These are phyloP conservation scores for Platycheirus albimanus DNA, from an alignment of 2,888 invertebrate genomes.

Conservation along the genomic window DNA sequence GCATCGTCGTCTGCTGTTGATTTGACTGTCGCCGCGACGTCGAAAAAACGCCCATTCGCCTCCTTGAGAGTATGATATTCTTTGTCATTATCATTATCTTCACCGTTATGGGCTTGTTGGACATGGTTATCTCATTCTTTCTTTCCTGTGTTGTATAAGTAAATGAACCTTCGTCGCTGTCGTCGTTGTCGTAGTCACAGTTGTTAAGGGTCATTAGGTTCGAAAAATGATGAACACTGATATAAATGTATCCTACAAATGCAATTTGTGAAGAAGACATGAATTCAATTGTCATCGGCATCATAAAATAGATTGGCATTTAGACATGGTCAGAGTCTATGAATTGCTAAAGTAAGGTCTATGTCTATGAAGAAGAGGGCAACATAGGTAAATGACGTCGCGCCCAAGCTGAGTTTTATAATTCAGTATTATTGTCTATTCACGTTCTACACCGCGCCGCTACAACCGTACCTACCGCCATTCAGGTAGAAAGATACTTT, in stretches of 20 bases:
- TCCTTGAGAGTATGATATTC: conserved; percentile 56
- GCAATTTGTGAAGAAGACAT: conserved; percentile 39
- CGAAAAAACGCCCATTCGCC: neutral
- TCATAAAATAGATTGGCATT: conserved; percentile 27
- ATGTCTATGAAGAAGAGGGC: neutral
- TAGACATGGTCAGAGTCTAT: conserved; percentile 40
- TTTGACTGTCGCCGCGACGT: too few species aligned
- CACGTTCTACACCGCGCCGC: too few species aligned
- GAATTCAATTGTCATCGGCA: conserved; percentile 59
- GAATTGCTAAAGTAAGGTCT: conserved; percentile 13
- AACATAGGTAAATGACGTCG: conserved; percentile 28
- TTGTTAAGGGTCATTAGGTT: conserved; percentile 68
- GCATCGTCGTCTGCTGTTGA: neutral
- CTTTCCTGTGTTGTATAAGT: too few species aligned
- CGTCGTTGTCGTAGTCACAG: conserved; percentile 7
- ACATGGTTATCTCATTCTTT: conserved; percentile 48
- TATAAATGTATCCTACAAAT: conserved; percentile 49
- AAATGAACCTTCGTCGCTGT: conserved; percentile 28
- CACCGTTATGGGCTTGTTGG: conserved; percentile 70
- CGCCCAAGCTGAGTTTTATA: conserved; percentile 34
- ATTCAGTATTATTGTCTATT: neutral
- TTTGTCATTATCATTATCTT: conserved; percentile 70
- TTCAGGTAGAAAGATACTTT: conserved; percentile 17
- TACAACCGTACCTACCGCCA: too few species aligned
- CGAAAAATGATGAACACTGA: conserved; percentile 47